Conservation (phyloP, 2,113 vertebrate species). For the Chloropsis cyanopogon region DNA sequence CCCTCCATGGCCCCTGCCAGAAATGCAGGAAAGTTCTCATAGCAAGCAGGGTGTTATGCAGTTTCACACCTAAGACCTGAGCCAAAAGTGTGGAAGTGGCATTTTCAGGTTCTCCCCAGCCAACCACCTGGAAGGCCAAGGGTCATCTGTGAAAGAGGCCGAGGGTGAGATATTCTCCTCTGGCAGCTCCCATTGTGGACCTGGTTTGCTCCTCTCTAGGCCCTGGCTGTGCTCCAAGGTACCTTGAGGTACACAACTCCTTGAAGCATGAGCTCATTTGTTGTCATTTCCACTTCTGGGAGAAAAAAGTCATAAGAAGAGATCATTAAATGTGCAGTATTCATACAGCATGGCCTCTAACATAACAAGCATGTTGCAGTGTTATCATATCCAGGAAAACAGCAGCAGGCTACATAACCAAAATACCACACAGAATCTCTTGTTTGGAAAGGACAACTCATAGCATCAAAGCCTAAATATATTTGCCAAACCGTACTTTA, state of each 20-base stretch:
- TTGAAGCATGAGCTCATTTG: slow-evolving; percentile 23
- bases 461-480: neutral
- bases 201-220: neutral
- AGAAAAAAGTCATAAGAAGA: neutral
- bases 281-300: slow-evolving; percentile 42
- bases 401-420: neutral
- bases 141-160: neutral
- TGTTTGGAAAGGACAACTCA: slow-evolving; percentile 30
- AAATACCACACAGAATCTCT: slow-evolving; percentile 26
- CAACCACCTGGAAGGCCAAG: neutral
- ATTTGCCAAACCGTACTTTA: slow-evolving; percentile 4
- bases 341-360: neutral
- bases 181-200: neutral
- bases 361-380: neutral
- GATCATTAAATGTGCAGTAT: neutral
- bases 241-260: neutral
- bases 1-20: fast-evolving
- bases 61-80: neutral
- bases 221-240: neutral
- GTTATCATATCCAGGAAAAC: slow-evolving; percentile 36
- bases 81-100: neutral
- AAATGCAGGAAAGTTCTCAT: neutral
- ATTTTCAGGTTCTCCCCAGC: neutral
- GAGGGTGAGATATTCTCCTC: neutral
- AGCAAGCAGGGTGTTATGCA: neutral